Evolutionary conservation across 2,113 vertebrate genomes (phyloP).

Genomic region (Thamnophis sirtalis): DNA sequence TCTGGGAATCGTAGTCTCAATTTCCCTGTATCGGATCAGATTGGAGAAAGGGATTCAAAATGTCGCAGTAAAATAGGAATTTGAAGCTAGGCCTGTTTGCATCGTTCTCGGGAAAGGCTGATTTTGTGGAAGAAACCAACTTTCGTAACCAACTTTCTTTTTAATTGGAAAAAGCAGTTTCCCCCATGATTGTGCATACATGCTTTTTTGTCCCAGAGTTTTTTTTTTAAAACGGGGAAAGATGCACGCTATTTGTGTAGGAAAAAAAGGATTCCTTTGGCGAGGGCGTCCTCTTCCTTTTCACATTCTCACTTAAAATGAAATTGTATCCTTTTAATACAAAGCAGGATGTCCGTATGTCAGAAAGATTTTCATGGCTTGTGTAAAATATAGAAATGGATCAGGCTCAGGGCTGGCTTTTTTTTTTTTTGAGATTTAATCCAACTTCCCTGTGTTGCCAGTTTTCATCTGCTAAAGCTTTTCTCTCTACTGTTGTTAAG

Average conservation of each 20-base stretch:
- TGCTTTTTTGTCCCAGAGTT: not conserved
- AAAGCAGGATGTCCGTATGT: not conserved
- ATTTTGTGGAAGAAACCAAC: not conserved
- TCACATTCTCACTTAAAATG: not conserved
- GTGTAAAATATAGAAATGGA: not conserved
- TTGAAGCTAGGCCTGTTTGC: not conserved
- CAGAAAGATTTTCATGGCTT: not conserved
- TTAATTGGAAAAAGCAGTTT: not conserved
- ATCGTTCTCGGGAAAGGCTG: not conserved
- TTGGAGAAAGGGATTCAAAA: not conserved
- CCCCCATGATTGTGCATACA: not conserved
- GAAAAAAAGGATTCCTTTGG: not conserved
- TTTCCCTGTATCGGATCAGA: not conserved
- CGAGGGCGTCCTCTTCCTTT: not conserved
- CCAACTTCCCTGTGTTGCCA: not conserved
- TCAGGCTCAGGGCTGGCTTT: not conserved
- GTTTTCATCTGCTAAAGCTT: not conserved
- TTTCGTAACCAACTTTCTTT: not conserved
- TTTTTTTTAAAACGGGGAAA: not conserved
- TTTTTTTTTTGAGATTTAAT: not conserved
- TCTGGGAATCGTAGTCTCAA: not conserved
- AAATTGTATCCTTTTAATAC: not conserved
- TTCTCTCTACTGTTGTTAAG: not conserved
- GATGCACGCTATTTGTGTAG: not conserved
- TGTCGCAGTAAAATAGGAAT: not conserved